Evolutionary conservation across 1,140 invertebrate species (phyloP).

Genomic region (Harlomillsia oculata): DNA sequence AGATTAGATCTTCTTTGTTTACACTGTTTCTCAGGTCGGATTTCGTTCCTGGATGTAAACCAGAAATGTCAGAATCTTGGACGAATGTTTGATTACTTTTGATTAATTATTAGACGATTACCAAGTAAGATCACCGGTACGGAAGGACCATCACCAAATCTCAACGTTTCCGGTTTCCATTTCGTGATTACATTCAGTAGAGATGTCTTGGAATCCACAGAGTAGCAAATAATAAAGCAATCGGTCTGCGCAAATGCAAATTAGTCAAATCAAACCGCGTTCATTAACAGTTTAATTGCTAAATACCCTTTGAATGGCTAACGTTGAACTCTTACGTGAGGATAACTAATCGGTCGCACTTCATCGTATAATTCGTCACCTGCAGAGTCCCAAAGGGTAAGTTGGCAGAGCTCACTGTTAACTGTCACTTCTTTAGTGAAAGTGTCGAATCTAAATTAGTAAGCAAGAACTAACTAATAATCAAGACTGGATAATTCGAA

Average conservation of each 20-base stretch:
- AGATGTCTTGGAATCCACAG: conserved; percentile 69
- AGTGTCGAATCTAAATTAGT: too few relatives aligned
- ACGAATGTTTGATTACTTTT: too few relatives aligned
- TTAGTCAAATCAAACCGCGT: background rate
- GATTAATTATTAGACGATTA: too few relatives aligned
- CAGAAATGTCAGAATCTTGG: too few relatives aligned
- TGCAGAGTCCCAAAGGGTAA: conserved; percentile 84
- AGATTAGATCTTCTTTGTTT: too few relatives aligned
- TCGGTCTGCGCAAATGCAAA: conserved; percentile 54
- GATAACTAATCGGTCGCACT: conserved; percentile 79
- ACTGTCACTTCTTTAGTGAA: too few relatives aligned
- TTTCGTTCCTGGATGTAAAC: too few relatives aligned
- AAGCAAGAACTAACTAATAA: too few relatives aligned
- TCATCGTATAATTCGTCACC: conserved; percentile 94
- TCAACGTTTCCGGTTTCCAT: conserved; percentile 89
- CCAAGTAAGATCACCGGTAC: conserved; percentile 83
- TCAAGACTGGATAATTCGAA: too few relatives aligned
- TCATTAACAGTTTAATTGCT: conserved; percentile 5
- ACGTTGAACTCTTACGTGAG: conserved; percentile 50
- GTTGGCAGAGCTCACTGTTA: too few relatives aligned
- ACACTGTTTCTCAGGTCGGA: too few relatives aligned
- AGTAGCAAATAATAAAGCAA: conserved; percentile 83
- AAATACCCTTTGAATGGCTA: background rate
- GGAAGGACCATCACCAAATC: conserved; percentile 75
- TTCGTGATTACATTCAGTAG: conserved; percentile 82